Evolutionary conservation across 2,113 vertebrate species (phyloP).

Genomic region (Macquaria ambigua): DNA sequence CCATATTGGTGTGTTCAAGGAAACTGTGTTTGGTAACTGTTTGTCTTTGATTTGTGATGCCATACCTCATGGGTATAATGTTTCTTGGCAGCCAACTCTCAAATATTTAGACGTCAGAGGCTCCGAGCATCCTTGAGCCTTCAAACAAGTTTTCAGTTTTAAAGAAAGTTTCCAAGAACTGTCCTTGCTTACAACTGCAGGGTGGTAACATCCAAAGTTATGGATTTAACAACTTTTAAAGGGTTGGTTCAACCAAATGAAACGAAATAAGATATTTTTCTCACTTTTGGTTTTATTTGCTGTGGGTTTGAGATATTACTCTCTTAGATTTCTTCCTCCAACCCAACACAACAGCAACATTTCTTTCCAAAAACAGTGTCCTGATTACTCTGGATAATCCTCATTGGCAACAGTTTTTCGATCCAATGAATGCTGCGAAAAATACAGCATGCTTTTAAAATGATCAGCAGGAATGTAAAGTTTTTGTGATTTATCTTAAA

Average conservation of each 20-base stretch:
- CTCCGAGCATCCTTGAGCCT: background rate
- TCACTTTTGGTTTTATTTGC: slow-evolving; percentile 7
- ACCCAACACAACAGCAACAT: background rate
- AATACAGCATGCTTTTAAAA: background rate
- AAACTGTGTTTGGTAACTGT: background rate
- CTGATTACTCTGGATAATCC: no score
- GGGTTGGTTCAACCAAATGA: background rate
- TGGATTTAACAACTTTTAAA: background rate
- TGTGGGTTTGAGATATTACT: background rate
- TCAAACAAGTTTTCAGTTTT: background rate
- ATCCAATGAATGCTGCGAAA: no score
- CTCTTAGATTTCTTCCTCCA: background rate
- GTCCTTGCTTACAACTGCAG: background rate
- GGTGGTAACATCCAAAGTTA: background rate
- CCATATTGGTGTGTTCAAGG: slow-evolving; percentile 1
- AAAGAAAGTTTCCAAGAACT: background rate
- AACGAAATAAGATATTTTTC: background rate
- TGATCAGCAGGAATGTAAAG: background rate
- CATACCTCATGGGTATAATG: background rate
- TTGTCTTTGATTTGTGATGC: slow-evolving; percentile 17
- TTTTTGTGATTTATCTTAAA: background rate
- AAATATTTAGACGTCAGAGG: slow-evolving; percentile 9
- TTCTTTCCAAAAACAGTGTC: background rate
- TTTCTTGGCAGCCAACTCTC: slow-evolving; percentile 15
- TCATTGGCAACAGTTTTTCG: no score